Evolutionary conservation across 2,888 invertebrate species (phyloP).

Genomic region (Sericinus montela): DNA sequence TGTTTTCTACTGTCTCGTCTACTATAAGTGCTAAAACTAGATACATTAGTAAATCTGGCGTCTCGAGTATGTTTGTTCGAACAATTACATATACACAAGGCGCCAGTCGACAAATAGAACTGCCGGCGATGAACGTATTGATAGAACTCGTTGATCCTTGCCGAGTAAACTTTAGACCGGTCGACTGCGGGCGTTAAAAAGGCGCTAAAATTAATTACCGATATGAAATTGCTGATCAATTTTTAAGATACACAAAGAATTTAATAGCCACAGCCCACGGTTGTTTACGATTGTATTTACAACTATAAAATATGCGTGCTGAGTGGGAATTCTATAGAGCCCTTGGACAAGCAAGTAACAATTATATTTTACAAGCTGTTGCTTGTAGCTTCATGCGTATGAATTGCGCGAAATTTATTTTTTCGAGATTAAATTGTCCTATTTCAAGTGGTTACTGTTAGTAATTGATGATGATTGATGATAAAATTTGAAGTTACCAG

Average conservation of each 20-base stretch:
- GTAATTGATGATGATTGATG: too few relatives aligned
- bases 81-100: conserved; percentile 69
- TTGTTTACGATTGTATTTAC: conserved; percentile 15
- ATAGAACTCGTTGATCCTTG: conserved; percentile 29
- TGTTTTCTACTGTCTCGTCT: conserved; percentile 31
- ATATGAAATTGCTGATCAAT: conserved; percentile 15
- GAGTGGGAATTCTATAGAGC: too few relatives aligned
- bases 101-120: conserved; percentile 69
- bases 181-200: conserved; percentile 12
- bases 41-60: conserved; percentile 70
- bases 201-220: conserved; percentile 15
- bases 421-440: too few relatives aligned
- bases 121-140: conserved; percentile 36
- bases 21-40: conserved; percentile 65
- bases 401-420: too few relatives aligned
- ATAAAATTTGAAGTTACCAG: too few relatives aligned
- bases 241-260: conserved; percentile 12
- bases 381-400: too few relatives aligned
- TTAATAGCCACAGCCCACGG: neutral
- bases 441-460: too few relatives aligned
- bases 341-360: too few relatives aligned
- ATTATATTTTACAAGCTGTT: too few relatives aligned
- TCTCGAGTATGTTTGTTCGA: conserved; percentile 61
- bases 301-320: neutral
- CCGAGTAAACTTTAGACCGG: conserved; percentile 24